Conservation (phyloP, 1,140 invertebrate genomes). For the Aphaenogaster ashmeadi region DNA sequence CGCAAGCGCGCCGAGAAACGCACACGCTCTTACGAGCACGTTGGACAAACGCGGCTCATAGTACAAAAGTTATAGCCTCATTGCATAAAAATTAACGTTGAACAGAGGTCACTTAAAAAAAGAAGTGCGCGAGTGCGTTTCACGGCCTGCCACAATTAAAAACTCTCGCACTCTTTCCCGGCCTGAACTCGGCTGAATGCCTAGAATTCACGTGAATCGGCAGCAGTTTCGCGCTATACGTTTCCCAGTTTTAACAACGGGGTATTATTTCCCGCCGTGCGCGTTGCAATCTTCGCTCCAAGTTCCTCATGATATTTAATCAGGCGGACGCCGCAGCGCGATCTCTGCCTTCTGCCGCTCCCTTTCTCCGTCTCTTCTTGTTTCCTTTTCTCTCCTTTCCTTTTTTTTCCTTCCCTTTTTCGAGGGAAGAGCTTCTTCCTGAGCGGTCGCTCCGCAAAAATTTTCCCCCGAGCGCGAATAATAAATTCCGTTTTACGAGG, state of each 20-base stretch:
- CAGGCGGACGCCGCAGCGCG: slow-evolving; percentile 48
- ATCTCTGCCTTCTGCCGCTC: slow-evolving; percentile 43
- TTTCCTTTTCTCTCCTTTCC: slow-evolving; percentile 10
- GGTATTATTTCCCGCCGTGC: slow-evolving; percentile 62
- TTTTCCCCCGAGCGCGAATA: slow-evolving; percentile 62
- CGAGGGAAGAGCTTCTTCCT: slow-evolving; percentile 41
- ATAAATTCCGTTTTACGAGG: slow-evolving; percentile 66
- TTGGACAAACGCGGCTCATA: slow-evolving; percentile 6
- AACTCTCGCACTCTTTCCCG: slow-evolving; percentile 45
- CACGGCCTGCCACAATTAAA: slow-evolving; percentile 45
- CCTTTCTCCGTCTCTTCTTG: background rate
- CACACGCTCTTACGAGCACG: background rate
- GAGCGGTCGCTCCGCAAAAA: slow-evolving; percentile 64
- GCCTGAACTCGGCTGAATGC: slow-evolving; percentile 2
- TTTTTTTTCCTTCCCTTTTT: background rate
- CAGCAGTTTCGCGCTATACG: slow-evolving; percentile 50
- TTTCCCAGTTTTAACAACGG: slow-evolving; percentile 56
- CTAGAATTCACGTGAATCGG: slow-evolving; percentile 49
- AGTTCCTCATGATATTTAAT: slow-evolving; percentile 64
- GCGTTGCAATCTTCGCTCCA: slow-evolving; percentile 62
- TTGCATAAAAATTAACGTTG: slow-evolving; percentile 21
- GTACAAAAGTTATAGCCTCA: slow-evolving; percentile 6
- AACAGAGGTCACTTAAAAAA: slow-evolving; percentile 9
- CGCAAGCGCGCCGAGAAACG: background rate
- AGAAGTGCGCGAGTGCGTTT: background rate